These are phyloP conservation scores for Diachasmimorpha longicaudata DNA, from an alignment of 1,140 invertebrate species.

Conservation along the genomic window DNA sequence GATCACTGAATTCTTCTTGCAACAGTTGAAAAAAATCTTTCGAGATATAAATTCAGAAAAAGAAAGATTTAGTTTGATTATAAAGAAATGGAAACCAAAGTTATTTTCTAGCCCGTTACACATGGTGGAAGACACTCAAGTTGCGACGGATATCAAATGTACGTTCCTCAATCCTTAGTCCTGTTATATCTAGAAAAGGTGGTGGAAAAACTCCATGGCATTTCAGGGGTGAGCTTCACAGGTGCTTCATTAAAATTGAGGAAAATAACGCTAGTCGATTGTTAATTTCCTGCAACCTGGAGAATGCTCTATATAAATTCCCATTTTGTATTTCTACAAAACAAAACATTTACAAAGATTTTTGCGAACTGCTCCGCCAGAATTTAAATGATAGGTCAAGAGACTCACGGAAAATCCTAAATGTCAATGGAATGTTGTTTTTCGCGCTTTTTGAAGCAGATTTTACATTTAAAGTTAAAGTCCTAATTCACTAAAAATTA, in stretches of 20 bases:
- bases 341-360: too few species aligned
- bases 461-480: too few species aligned
- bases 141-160: slow-evolving; percentile 38
- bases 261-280: background rate
- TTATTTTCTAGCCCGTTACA: slow-evolving; percentile 56
- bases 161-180: slow-evolving; percentile 35
- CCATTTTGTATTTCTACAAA: too few species aligned
- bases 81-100: background rate
- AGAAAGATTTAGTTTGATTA: background rate
- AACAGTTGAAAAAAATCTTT: background rate
- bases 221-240: slow-evolving; percentile 54
- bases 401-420: too few species aligned
- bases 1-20: background rate
- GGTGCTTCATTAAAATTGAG: background rate
- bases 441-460: too few species aligned
- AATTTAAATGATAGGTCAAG: too few species aligned
- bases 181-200: slow-evolving; percentile 49
- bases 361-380: too few species aligned
- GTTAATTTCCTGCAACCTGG: background rate
- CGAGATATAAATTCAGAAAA: background rate
- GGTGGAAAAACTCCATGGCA: slow-evolving; percentile 48
- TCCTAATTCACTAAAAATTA: too few species aligned
- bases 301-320: background rate
- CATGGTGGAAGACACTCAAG: slow-evolving; percentile 49
- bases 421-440: too few species aligned